A percentile compares a stretch with the other conserved stretches of the same genome.
Conservation (phyloP, 2,797 vertebrate genomes). For the Xiphorhynchus erythropygius region DNA sequence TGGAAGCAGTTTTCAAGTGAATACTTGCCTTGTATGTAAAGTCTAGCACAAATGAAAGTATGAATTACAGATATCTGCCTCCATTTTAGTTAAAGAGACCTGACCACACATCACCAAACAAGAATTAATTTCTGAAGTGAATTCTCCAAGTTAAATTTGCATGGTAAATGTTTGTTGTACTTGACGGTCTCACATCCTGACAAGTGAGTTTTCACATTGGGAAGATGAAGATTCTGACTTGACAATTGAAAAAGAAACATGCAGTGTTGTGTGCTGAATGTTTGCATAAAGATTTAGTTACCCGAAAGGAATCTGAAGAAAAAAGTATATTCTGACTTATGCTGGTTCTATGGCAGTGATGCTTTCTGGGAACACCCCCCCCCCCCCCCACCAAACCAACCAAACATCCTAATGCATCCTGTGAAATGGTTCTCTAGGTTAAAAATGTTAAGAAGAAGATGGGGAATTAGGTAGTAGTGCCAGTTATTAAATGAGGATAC, state of each 20-base stretch:
- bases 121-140: neutral
- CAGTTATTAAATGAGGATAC: neutral
- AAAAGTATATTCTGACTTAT: neutral
- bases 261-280: neutral
- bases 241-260: neutral
- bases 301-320: neutral
- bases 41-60: neutral
- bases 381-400: neutral
- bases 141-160: neutral
- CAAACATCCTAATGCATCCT: neutral
- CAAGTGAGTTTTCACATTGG: neutral
- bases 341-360: neutral
- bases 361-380: neutral
- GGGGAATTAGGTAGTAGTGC: neutral
- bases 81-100: neutral
- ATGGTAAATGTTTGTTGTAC: neutral
- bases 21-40: neutral
- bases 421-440: neutral
- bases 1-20: constrained; percentile 37
- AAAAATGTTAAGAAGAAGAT: neutral
- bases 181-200: neutral
- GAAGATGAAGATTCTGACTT: neutral
- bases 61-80: neutral
- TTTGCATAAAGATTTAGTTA: neutral
- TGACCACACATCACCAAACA: neutral